These are phyloP conservation scores for Ophion costatus DNA, from an alignment of 2,888 invertebrate genomes.

Conservation along the genomic window DNA sequence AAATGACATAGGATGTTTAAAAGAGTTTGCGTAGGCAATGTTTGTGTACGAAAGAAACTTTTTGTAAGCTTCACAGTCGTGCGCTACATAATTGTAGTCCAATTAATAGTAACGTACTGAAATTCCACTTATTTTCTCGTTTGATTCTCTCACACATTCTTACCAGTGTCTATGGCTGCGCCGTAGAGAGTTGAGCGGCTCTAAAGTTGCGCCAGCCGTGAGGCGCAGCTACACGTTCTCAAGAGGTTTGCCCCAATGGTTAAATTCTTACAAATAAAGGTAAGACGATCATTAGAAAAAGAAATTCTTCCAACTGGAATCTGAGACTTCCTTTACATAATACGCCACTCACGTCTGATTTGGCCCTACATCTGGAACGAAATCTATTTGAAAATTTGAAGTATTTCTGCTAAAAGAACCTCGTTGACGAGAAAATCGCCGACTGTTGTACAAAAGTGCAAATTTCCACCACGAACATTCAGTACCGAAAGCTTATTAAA, in stretches of 20 bases:
- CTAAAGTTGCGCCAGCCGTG: not conserved
- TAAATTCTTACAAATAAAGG: not conserved
- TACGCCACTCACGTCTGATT: not conserved
- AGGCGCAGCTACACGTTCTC: not conserved
- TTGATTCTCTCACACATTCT: not conserved
- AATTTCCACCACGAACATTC: not conserved
- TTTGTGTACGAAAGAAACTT: not conserved
- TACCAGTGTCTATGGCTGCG: not conserved
- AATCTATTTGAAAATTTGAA: too few relatives aligned
- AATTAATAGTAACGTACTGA: not conserved
- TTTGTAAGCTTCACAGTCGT: not conserved
- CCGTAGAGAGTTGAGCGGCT: not conserved
- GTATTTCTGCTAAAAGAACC: too few relatives aligned
- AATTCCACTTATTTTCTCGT: not conserved
- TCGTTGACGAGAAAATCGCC: not conserved
- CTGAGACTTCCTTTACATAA: not conserved
- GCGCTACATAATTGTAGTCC: not conserved
- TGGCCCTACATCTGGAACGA: not conserved
- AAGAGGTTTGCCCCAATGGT: not conserved
- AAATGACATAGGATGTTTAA: too few relatives aligned
- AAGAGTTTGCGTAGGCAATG: not conserved
- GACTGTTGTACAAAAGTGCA: not conserved
- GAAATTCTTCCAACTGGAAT: not conserved
- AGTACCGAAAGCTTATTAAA: not conserved
- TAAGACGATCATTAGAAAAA: not conserved